phyloP scores from a whole-genome alignment of 1,140 invertebrate genomes.

The Zelostemma sp. region DNA sequence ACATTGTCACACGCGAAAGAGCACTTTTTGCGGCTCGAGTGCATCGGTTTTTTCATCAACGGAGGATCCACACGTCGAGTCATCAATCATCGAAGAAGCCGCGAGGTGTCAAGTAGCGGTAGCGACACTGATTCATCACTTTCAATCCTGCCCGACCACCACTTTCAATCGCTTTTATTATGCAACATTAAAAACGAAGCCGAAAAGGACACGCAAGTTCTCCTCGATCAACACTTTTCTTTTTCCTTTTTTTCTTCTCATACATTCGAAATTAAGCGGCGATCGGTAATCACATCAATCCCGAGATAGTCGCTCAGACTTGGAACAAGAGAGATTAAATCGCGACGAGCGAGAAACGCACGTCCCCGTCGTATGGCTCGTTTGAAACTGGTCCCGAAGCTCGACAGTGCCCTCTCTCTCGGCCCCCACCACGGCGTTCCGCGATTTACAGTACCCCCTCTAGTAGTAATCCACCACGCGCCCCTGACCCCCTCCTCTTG shows the following conservation, averaged over 20 bases:
- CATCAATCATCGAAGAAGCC: not conserved
- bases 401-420: slow-evolving; percentile 50
- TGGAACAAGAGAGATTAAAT: too few species aligned
- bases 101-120: not conserved
- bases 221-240: not conserved
- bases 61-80: too few species aligned
- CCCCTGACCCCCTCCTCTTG: slow-evolving; percentile 55
- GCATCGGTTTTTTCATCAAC: not conserved
- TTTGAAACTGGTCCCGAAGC: slow-evolving; percentile 62
- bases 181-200: too few species aligned
- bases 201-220: too few species aligned
- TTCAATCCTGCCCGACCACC: not conserved
- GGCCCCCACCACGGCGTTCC: slow-evolving; percentile 31
- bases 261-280: not conserved
- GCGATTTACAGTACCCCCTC: slow-evolving; percentile 41
- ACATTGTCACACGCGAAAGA: not conserved
- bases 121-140: not conserved
- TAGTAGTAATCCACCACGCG: slow-evolving; percentile 57
- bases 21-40: not conserved
- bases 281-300: too few species aligned
- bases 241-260: too few species aligned
- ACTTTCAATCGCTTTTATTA: not conserved
- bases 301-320: too few species aligned
- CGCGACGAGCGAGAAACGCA: slow-evolving; percentile 14
- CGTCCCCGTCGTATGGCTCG: slow-evolving; percentile 55